Conservation (phyloP, 2,888 invertebrate species). For the Coremacera marginata region DNA sequence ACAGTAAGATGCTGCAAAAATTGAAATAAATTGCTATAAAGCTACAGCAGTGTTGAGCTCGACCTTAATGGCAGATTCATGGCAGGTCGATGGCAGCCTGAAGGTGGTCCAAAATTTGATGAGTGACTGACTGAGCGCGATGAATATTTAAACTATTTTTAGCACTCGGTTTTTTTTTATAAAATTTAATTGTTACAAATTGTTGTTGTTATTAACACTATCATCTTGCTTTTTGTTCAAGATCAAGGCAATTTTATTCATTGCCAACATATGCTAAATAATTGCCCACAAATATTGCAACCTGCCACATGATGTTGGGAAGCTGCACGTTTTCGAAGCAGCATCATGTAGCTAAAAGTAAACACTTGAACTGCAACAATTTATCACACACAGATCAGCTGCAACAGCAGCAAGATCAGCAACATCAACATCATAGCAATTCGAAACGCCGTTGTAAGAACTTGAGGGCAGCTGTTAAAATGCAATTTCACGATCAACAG, state of each 20-base stretch:
- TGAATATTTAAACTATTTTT: neutral
- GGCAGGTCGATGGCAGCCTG: neutral
- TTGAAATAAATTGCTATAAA: constrained; percentile 27
- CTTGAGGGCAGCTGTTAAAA: constrained; percentile 34
- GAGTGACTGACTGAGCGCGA: neutral
- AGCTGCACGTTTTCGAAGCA: neutral
- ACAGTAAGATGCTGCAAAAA: neutral
- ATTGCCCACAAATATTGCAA: neutral
- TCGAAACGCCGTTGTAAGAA: constrained; percentile 13
- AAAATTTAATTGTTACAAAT: neutral
- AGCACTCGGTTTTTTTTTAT: neutral
- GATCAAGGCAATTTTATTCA: neutral
- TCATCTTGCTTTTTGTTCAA: neutral
- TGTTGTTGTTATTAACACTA: neutral
- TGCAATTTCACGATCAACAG: constrained; percentile 34
- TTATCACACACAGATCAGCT: constrained; percentile 30
- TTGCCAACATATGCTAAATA: constrained; percentile 20
- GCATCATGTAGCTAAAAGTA: constrained; percentile 18
- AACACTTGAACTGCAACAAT: constrained; percentile 35
- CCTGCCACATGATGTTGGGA: neutral
- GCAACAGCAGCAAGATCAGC: neutral
- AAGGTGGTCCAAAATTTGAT: neutral
- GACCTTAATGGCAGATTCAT: neutral
- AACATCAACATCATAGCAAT: neutral
- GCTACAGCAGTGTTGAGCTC: neutral